Percentiles rank a stretch among this genome's conserved stretches.
These are phyloP conservation scores for Ariolimax columbianus DNA, from an alignment of 2,888 invertebrate genomes.

Conservation along the genomic window DNA sequence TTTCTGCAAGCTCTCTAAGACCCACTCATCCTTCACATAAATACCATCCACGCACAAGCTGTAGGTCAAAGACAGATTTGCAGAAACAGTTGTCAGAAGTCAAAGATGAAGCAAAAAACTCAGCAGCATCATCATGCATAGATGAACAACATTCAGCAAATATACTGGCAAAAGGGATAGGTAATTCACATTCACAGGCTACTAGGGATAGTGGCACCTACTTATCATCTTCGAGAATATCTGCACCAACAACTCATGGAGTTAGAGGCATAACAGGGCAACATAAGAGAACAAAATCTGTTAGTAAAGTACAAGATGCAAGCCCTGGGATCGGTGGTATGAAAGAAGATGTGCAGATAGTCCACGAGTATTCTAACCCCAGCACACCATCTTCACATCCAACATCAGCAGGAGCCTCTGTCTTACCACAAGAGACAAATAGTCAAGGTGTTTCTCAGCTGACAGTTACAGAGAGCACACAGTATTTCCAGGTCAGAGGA, in stretches of 20 bases:
- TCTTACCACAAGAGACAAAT: neutral
- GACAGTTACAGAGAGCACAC: neutral
- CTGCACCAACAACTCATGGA: neutral
- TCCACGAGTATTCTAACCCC: neutral
- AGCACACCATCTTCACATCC: neutral
- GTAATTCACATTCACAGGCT: neutral
- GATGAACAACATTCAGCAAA: neutral
- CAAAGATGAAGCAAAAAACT: neutral
- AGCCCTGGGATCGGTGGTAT: too few relatives aligned
- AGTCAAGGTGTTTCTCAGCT: neutral
- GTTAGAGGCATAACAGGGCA: neutral
- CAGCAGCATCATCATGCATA: too few relatives aligned
- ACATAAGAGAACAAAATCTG: slow-evolving; percentile 21
- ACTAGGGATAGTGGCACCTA: neutral
- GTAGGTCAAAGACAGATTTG: neutral
- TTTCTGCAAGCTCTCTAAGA: neutral
- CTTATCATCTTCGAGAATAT: neutral
- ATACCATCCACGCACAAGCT: neutral
- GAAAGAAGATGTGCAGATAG: neutral
- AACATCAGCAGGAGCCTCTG: neutral
- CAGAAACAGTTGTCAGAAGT: neutral
- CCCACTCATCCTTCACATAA: neutral
- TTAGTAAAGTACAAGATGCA: neutral
- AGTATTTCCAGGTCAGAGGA: neutral
- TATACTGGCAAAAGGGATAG: neutral